Evolutionary conservation across 2,797 vertebrate genomes (phyloP).

Genomic region (Hozukius guyotensis): DNA sequence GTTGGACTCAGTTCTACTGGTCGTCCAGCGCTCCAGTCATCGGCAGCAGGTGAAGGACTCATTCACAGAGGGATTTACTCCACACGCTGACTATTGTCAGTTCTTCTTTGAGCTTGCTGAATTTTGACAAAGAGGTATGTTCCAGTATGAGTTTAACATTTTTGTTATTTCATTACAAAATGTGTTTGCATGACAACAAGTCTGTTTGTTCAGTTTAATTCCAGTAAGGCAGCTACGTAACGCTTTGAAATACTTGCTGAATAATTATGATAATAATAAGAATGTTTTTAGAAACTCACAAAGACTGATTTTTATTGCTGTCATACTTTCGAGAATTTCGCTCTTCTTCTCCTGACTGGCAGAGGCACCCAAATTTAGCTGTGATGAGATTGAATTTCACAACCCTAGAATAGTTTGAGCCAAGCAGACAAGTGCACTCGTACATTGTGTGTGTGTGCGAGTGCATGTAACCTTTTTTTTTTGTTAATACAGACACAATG

Average conservation of each 20-base stretch:
- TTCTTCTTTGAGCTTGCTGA: conserved; percentile 7
- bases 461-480: not conserved
- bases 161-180: not conserved
- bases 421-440: conserved; percentile 24
- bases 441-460: not conserved
- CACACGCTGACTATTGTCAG: conserved; percentile 14
- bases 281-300: not conserved
- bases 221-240: not conserved
- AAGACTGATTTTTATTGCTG: not conserved
- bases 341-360: conserved; percentile 11
- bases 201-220: not conserved
- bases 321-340: conserved; percentile 10
- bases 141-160: not conserved
- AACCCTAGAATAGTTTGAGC: conserved; percentile 66
- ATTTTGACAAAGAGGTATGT: conserved; percentile 42
- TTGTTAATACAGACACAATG: not conserved
- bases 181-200: not conserved
- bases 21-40: not conserved
- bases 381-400: conserved; percentile 73
- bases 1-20: conserved; percentile 5
- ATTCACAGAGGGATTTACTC: conserved; percentile 16
- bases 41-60: conserved; percentile 44
- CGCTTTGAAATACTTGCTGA: not conserved
- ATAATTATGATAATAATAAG: not conserved
- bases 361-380: conserved; percentile 63